A percentile compares a stretch with the other conserved stretches of the same genome.
phyloP scores from a whole-genome alignment of 2,113 vertebrate genomes.

The Corapipo altera region DNA sequence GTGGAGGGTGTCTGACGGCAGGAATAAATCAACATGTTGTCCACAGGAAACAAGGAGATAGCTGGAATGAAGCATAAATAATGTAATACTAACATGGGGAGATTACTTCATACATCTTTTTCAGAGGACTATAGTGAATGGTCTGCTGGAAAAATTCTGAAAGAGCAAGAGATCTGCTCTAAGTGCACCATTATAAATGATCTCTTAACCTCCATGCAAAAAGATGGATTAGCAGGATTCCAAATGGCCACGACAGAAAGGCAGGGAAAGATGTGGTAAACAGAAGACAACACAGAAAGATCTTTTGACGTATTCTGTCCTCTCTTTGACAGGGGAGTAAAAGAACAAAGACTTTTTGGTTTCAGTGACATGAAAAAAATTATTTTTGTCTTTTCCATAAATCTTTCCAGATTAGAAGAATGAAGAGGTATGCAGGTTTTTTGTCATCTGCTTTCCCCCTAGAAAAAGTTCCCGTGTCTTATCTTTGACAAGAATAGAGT shows the following conservation, averaged over 20 bases:
- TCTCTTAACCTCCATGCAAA: neutral
- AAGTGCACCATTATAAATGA: neutral
- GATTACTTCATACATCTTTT: slow-evolving; percentile 25
- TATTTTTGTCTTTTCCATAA: neutral
- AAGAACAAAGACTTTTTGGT: neutral
- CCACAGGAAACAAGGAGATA: slow-evolving; percentile 50
- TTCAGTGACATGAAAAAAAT: neutral
- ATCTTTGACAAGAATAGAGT: neutral
- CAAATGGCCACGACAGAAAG: neutral
- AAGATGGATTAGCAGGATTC: neutral
- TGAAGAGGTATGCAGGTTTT: neutral
- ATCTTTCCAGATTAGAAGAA: neutral
- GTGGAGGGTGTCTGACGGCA: slow-evolving; percentile 41
- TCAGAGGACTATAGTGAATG: neutral
- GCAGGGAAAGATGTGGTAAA: neutral
- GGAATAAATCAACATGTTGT: slow-evolving; percentile 52
- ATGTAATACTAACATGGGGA: slow-evolving; percentile 2
- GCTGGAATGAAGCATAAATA: slow-evolving; percentile 42
- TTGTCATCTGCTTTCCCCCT: neutral
- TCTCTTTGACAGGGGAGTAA: neutral
- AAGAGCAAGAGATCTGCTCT: neutral
- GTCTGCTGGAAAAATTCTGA: neutral
- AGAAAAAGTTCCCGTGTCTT: neutral
- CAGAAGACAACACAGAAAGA: neutral
- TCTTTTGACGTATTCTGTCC: neutral